These are phyloP conservation scores for Embidobia sp. DNA, from an alignment of 2,888 invertebrate genomes.

Conservation along the genomic window DNA sequence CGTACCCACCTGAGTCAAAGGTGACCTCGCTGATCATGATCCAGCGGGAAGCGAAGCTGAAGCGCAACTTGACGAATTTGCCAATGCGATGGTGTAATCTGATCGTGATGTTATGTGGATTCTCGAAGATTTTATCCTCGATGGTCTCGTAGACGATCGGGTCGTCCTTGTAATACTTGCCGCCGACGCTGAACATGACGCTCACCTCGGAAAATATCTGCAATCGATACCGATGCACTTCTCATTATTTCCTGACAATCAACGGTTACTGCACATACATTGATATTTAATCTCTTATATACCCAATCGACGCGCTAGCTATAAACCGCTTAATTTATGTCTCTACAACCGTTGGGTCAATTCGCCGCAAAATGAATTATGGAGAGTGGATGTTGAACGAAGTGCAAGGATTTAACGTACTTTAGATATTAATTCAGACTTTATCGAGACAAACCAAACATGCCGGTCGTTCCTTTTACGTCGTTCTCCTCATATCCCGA, in stretches of 20 bases:
- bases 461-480: too few species aligned
- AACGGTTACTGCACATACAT: slow-evolving; percentile 24
- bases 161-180: slow-evolving; percentile 89
- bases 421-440: too few species aligned
- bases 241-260: slow-evolving; percentile 19
- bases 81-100: slow-evolving; percentile 91
- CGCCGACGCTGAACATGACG: slow-evolving; percentile 91
- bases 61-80: slow-evolving; percentile 89
- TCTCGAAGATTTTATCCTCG: slow-evolving; percentile 90
- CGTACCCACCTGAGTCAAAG: slow-evolving; percentile 88
- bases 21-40: slow-evolving; percentile 94
- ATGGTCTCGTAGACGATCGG: slow-evolving; percentile 88
- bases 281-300: slow-evolving; percentile 16
- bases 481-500: too few species aligned
- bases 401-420: too few species aligned
- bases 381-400: too few species aligned
- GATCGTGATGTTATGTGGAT: slow-evolving; percentile 90
- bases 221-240: slow-evolving; percentile 59
- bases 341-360: slow-evolving; percentile 10
- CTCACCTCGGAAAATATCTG: slow-evolving; percentile 92
- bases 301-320: not conserved
- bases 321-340: slow-evolving; percentile 21
- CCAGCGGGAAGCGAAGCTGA: slow-evolving; percentile 92
- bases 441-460: too few species aligned
- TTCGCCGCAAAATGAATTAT: too few species aligned